A percentile compares a stretch with the other conserved stretches of the same genome.
Conservation (phyloP, 2,888 invertebrate genomes). For the Microctonus brassicae region DNA sequence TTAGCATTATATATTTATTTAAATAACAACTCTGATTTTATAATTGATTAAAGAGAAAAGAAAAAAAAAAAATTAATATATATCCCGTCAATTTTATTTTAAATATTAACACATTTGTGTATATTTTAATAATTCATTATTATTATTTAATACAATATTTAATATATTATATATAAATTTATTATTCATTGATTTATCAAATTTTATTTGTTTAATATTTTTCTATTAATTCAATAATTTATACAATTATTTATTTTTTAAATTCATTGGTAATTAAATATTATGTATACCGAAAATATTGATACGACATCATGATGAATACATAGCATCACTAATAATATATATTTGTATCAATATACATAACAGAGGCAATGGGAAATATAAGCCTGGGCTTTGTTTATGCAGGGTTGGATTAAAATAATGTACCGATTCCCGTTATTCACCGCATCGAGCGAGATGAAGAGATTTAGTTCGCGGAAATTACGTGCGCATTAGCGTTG, state of each 20-base stretch:
- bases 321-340: slow-evolving; percentile 25
- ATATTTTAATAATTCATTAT: background rate
- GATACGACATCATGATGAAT: background rate
- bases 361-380: slow-evolving; percentile 17
- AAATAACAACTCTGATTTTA: background rate
- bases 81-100: no score
- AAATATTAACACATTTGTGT: background rate
- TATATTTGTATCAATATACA: slow-evolving; percentile 21
- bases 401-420: slow-evolving; percentile 60
- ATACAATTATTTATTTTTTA: no score
- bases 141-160: background rate
- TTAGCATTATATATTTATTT: slow-evolving; percentile 11
- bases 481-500: slow-evolving; percentile 45
- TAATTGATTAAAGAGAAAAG: background rate
- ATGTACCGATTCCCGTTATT: slow-evolving; percentile 55
- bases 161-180: background rate
- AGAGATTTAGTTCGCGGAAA: slow-evolving; percentile 57
- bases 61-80: background rate
- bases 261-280: background rate
- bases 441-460: slow-evolving; percentile 51
- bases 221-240: no score
- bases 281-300: background rate
- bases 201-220: no score
- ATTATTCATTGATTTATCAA: background rate
- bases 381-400: slow-evolving; percentile 40